A percentile compares a stretch with the other conserved stretches of the same genome.
Conservation (phyloP, 2,113 vertebrate genomes). For the Ibidorhyncha struthersii region DNA sequence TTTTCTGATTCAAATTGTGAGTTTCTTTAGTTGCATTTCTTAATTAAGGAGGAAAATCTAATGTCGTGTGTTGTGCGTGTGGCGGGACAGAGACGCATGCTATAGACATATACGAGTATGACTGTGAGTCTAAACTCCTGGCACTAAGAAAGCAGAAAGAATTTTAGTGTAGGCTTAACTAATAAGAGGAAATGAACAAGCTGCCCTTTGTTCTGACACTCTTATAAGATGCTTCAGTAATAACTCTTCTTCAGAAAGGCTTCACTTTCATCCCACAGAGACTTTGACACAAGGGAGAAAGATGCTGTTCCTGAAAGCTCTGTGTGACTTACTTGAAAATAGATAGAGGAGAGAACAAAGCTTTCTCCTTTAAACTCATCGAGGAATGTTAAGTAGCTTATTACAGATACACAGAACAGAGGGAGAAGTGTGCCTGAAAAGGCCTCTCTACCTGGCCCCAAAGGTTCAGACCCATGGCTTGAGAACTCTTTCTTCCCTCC, state of each 20-base stretch:
- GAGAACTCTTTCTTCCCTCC: background rate
- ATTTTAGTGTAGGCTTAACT: background rate
- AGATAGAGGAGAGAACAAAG: slow-evolving; percentile 6
- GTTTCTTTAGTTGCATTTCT: background rate
- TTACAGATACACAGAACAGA: background rate
- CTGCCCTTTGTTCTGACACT: slow-evolving; percentile 19
- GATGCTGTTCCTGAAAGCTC: slow-evolving; percentile 33
- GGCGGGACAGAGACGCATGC: accelerated
- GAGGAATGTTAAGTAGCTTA: slow-evolving; percentile 31
- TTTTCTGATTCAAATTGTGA: background rate
- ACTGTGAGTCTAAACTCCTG: background rate
- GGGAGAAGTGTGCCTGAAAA: background rate
- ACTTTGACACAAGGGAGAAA: slow-evolving; percentile 21
- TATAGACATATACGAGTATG: accelerated
- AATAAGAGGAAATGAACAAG: slow-evolving; percentile 22
- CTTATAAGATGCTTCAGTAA: slow-evolving; percentile 6
- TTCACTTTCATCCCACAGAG: slow-evolving; percentile 39
- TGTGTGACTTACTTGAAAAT: slow-evolving; percentile 6
- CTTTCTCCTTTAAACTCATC: background rate
- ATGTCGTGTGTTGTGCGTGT: background rate
- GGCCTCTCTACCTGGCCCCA: background rate
- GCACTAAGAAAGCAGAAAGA: background rate
- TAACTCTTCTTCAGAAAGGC: slow-evolving; percentile 16
- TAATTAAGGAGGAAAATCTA: background rate
- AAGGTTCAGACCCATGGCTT: background rate